Base-by-base conservation (phyloP, 2,113 vertebrate genomes). In the Guaruba guarouba region DNA sequence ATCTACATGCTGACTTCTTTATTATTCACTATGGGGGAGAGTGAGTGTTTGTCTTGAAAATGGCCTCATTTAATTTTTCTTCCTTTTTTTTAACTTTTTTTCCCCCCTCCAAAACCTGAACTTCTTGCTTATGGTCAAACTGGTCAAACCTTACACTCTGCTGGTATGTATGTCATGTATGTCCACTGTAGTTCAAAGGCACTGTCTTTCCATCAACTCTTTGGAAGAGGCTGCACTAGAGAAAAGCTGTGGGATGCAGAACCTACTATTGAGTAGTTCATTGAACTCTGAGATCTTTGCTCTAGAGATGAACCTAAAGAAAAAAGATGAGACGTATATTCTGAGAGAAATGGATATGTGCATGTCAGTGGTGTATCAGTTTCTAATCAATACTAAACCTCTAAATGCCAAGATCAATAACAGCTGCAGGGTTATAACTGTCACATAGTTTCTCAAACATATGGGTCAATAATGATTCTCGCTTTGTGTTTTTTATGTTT, bases 321-420 rank as follows among this genome's bases (percentile, higher is more conserved):
- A 96, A 96, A 82, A 92, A 83, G 68, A 95, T 69, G 48, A 82
- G 82, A 59, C 43, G 69, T 63, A 85, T 88, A 89, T 97, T 93
- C 78, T 93, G 91, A 85, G 79, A 91, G 70, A 90, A 91, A 95
- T 78, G 73, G 95, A 88, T 95, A 92, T 67, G 87, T 95, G 86
- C 70, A 51, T 86, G 90, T 82, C 93, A 97, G 94, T 91, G 69
- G 73, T 93, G 92, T 96, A 97, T 97, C 96, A 94, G 92, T 95
- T 97, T 95, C 95, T 91, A 94, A 97, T 97, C 96, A 97, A 93
- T 97, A 97, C 78, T 86, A 97, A 97, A 95, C 87, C 88, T 84
- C 81, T 96, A 97, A 96, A 92, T 97, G 94, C 86, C 86, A 82
- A 93, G 86, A 97, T 97, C 97, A 97, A 97, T 97, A 97, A 92